Percentiles rank a stretch among this genome's conserved stretches.
Evolutionary conservation across 2,797 vertebrate genomes (phyloP).

Genomic region (Rhinophrynus dorsalis): DNA sequence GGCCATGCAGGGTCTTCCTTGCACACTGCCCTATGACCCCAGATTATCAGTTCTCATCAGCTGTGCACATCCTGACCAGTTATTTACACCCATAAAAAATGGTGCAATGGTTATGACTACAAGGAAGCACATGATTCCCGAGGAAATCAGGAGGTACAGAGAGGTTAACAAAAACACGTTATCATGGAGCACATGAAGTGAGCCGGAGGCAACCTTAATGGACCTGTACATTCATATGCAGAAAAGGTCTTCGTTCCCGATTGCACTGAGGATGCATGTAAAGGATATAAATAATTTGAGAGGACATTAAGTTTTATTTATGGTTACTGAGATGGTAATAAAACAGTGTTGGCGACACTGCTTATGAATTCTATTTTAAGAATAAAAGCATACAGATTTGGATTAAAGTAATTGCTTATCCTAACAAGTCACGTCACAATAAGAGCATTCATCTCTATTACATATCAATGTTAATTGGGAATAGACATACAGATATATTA

Average conservation of each 20-base stretch:
- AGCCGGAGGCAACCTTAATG: constrained; percentile 6
- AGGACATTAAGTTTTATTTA: background rate
- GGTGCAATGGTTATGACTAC: background rate
- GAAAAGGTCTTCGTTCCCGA: background rate
- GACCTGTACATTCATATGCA: background rate
- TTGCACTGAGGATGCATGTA: background rate
- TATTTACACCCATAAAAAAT: constrained; percentile 24
- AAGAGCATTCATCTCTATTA: no score
- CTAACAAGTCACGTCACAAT: no score
- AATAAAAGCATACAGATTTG: no score
- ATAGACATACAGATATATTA: no score
- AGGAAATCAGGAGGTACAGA: constrained; percentile 17
- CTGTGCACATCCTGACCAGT: constrained; percentile 28
- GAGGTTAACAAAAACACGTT: constrained; percentile 24
- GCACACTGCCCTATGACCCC: constrained; percentile 3
- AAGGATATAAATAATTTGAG: background rate
- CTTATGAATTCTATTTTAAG: no score
- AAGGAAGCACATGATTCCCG: constrained; percentile 30
- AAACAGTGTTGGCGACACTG: background rate
- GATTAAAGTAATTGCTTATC: no score
- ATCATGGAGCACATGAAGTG: constrained; percentile 9
- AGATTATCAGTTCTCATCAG: constrained; percentile 25
- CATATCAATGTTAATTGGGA: no score
- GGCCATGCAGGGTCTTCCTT: background rate
- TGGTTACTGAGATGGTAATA: background rate